Base-by-base conservation (phyloP, 2,113 vertebrate species). In the Apistogramma diplotaenia region DNA sequence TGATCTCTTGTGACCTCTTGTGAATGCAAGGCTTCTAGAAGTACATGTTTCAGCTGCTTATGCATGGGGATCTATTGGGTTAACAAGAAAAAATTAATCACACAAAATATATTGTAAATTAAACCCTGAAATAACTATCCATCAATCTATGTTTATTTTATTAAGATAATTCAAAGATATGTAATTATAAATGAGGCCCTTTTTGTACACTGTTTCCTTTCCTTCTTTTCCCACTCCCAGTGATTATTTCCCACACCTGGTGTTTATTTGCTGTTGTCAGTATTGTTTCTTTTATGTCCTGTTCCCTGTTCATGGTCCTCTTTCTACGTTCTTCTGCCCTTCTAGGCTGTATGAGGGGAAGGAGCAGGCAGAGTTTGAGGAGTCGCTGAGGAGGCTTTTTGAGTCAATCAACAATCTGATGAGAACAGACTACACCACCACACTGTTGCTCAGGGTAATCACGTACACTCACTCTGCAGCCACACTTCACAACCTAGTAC, bases 331-430 rank as follows among this genome's bases (percentile, higher is more conserved):
- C 18, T 76, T 46, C 27, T 75, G 27, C 3, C 31, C 35, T 46
- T 29, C 56, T 59, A 99, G 98, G 89, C 90, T 99, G 5, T 99
- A 99, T 33, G 98, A 99, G 92, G 97, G 97, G 80, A 98, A 98
- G 89, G 98, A 99, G 90, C 97, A 99, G 93, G 94, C 87, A 1
- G 97, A 99, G 89, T 99, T 99, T 94, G 98, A 99, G 91, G 96
- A 97, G 85, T 98, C 97, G 4, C 96, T 99, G 94, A 96, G 95
- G 83, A 95, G 93, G 35, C 97, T 99, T 81, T 99, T 99, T 92
- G 97, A 98, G 93, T 99, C 98, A 82, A 99, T 99, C 93, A 99
- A 98, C 94, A 97, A 95, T 72, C 91, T 99, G 92, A 99, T 99
- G 98, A 97, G 92, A 94, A 97, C 96, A 51, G 96, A 97, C 67